Evolutionary conservation across 2,888 invertebrate species (phyloP).

Genomic region (Diploptera punctata): DNA sequence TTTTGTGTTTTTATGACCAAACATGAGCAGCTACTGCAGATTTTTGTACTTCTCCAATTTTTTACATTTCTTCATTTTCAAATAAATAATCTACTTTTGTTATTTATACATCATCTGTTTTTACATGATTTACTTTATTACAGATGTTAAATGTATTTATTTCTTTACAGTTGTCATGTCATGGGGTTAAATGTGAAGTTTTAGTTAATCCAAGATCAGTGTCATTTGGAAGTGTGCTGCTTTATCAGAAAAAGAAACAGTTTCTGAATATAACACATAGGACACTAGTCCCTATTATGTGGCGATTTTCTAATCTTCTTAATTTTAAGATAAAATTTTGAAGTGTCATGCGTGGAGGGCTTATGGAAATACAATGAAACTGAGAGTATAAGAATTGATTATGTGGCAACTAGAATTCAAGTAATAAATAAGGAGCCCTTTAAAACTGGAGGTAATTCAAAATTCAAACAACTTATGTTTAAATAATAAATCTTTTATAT

Average conservation of each 20-base stretch:
- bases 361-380: background rate
- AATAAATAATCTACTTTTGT: too few relatives aligned
- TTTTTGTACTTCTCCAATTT: too few relatives aligned
- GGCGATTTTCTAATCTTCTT: background rate
- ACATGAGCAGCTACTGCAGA: too few relatives aligned
- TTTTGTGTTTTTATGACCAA: too few relatives aligned
- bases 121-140: too few relatives aligned
- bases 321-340: background rate
- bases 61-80: too few relatives aligned
- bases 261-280: background rate
- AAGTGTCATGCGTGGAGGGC: background rate
- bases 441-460: background rate
- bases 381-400: background rate
- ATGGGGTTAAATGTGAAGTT: background rate
- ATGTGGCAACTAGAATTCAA: background rate
- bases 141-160: too few relatives aligned
- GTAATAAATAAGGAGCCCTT: slow-evolving; percentile 3
- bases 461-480: too few relatives aligned
- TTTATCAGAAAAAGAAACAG: background rate
- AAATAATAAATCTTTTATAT: too few relatives aligned
- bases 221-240: background rate
- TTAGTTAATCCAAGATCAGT: background rate
- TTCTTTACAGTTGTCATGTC: background rate
- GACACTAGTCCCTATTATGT: background rate
- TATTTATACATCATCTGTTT: too few relatives aligned